These are phyloP conservation scores for Montipora foliosa DNA, from an alignment of 64 coral and sea anemone species.

Conservation along the genomic window DNA sequence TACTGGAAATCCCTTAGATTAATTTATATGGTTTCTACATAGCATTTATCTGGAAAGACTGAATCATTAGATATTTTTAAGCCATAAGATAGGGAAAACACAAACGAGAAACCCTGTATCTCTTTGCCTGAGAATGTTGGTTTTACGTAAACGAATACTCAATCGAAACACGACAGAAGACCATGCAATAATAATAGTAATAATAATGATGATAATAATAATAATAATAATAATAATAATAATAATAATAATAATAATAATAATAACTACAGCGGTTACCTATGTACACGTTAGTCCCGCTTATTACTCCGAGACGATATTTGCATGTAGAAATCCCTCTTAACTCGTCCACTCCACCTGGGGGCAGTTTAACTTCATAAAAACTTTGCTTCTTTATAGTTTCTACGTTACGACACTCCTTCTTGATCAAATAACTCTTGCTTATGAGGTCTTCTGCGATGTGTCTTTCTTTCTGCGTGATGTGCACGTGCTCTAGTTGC, in stretches of 20 bases:
- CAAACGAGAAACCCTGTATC: too few relatives aligned
- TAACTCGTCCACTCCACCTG: background rate
- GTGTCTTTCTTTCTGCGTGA: constrained; percentile 40
- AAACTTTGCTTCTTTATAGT: constrained; percentile 27
- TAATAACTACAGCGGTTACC: background rate
- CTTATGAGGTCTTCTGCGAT: constrained; percentile 54
- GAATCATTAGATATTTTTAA: too few relatives aligned
- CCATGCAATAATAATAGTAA: too few relatives aligned
- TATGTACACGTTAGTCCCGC: constrained; percentile 34
- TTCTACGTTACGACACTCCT: constrained; percentile 18
- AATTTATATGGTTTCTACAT: too few relatives aligned
- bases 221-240: background rate
- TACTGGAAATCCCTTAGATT: too few relatives aligned
- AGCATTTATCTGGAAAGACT: too few relatives aligned
- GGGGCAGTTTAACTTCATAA: constrained; percentile 45
- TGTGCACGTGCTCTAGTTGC: constrained; percentile 35
- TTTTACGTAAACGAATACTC: too few relatives aligned
- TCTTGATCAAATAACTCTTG: constrained; percentile 8
- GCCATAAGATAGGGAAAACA: too few relatives aligned
- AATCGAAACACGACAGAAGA: too few relatives aligned
- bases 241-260: background rate
- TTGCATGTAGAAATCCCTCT: background rate
- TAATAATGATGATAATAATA: background rate
- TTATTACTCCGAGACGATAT: background rate
- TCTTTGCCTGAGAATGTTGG: too few relatives aligned